A percentile compares a stretch with the other conserved stretches of the same genome.
Conservation (phyloP, 2,797 vertebrate species). For the Enteromius thamalakanensis region DNA sequence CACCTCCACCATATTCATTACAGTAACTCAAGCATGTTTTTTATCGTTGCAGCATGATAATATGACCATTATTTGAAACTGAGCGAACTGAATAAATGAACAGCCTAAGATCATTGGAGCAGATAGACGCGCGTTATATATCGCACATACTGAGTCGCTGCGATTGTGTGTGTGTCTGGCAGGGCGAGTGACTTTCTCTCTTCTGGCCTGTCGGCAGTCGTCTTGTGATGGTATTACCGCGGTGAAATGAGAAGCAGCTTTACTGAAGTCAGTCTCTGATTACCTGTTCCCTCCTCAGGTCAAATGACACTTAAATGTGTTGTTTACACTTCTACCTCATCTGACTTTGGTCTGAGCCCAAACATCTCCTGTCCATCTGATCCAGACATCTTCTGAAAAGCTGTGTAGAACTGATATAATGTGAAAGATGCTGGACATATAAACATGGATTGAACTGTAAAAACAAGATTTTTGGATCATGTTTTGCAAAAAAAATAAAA, state of each 20-base stretch:
- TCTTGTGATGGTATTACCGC: constrained; percentile 53
- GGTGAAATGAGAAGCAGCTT: constrained; percentile 72
- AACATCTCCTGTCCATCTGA: neutral
- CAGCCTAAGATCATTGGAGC: constrained; percentile 45
- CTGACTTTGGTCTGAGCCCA: constrained; percentile 41
- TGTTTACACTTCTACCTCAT: constrained; percentile 52
- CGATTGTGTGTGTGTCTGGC: constrained; percentile 44
- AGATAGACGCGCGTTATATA: constrained; percentile 26
- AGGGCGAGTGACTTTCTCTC: constrained; percentile 72
- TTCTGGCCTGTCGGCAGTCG: constrained; percentile 44
- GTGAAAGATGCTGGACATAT: too few species aligned
- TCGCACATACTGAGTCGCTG: neutral
- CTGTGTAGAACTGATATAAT: neutral
- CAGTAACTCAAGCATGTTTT: constrained; percentile 61
- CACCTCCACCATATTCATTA: constrained; percentile 75
- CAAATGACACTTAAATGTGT: constrained; percentile 67
- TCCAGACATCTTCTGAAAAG: neutral
- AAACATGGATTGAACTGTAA: too few species aligned
- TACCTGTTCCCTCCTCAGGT: constrained; percentile 71
- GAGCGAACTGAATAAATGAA: constrained; percentile 53
- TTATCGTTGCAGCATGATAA: constrained; percentile 59
- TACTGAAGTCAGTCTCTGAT: constrained; percentile 78
- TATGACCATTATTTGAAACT: constrained; percentile 52
- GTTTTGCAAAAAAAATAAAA: too few species aligned
- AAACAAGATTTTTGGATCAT: too few species aligned